These are phyloP conservation scores for Globodera rostochiensis DNA, from an alignment of 1,140 invertebrate species.

Conservation along the genomic window DNA sequence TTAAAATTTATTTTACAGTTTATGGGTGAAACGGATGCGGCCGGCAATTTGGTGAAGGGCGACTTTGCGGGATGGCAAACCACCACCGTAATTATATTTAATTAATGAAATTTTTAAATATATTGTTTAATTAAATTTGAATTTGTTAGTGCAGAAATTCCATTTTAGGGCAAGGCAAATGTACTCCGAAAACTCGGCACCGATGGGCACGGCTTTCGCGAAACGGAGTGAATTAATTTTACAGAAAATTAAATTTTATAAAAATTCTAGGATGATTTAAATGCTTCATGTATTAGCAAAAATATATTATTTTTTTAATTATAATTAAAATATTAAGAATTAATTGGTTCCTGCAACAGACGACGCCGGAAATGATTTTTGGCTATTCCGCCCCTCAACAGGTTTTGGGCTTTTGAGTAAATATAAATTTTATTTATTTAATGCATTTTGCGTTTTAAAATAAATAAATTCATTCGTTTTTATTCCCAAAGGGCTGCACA, in stretches of 20 bases:
- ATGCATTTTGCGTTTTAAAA: too few species aligned
- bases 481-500: slow-evolving; percentile 21
- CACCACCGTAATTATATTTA: slow-evolving; percentile 27
- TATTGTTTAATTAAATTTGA: not conserved
- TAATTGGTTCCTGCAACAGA: slow-evolving; percentile 39
- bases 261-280: not conserved
- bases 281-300: too few species aligned
- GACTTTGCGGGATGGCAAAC: slow-evolving; percentile 46
- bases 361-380: slow-evolving; percentile 46
- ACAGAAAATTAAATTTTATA: not conserved
- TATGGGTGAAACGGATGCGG: slow-evolving; percentile 60
- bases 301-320: too few species aligned
- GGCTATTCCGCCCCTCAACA: slow-evolving; percentile 48
- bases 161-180: slow-evolving; percentile 37
- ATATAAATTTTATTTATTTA: too few species aligned
- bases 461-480: not conserved
- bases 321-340: slow-evolving; percentile 17
- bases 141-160: too few species aligned
- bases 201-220: slow-evolving; percentile 37
- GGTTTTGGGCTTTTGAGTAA: not conserved
- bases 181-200: slow-evolving; percentile 31
- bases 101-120: not conserved
- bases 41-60: slow-evolving; percentile 49
- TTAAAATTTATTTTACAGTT: slow-evolving; percentile 32
- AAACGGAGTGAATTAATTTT: slow-evolving; percentile 21